Conservation (phyloP, 2,113 vertebrate genomes). For the Megaceryle maxima region DNA sequence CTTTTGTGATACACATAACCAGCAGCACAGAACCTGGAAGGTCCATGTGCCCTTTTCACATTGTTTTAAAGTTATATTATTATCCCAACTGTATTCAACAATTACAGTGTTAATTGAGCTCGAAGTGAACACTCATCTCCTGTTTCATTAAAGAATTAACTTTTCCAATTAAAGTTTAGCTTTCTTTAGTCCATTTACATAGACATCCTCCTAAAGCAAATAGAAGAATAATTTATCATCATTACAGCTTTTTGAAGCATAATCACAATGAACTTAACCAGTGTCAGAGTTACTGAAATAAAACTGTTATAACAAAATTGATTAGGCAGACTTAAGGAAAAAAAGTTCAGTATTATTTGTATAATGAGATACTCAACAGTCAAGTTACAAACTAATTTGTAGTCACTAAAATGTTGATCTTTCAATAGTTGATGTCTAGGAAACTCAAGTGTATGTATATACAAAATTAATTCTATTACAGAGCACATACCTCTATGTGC, state of each 20-base stretch:
- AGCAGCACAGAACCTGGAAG: not conserved
- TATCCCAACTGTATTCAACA: not conserved
- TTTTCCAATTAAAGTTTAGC: constrained; percentile 60
- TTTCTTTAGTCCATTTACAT: constrained; percentile 49
- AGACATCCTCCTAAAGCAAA: constrained; percentile 35
- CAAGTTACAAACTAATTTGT: not conserved
- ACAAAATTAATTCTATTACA: not conserved
- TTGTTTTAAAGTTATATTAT: not conserved
- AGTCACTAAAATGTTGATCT: not conserved
- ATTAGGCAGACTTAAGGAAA: not conserved
- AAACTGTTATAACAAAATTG: constrained; percentile 12
- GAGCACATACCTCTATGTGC: not conserved
- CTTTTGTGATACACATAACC: not conserved
- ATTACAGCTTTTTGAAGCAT: constrained; percentile 11
- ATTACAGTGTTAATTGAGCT: constrained; percentile 4
- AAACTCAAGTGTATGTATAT: not conserved
- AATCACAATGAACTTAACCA: not conserved
- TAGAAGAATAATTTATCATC: constrained; percentile 27
- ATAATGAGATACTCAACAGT: not conserved
- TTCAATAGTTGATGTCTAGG: not conserved
- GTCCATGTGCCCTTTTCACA: not conserved
- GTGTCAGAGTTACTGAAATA: constrained; percentile 3
- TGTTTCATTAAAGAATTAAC: constrained; percentile 43
- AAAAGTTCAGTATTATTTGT: not conserved
- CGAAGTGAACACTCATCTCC: not conserved